Evolutionary conservation across 2,113 vertebrate species (phyloP), one percentile per base, ranked within the genome.

Genomic region (Vulpes lagopus): DNA sequence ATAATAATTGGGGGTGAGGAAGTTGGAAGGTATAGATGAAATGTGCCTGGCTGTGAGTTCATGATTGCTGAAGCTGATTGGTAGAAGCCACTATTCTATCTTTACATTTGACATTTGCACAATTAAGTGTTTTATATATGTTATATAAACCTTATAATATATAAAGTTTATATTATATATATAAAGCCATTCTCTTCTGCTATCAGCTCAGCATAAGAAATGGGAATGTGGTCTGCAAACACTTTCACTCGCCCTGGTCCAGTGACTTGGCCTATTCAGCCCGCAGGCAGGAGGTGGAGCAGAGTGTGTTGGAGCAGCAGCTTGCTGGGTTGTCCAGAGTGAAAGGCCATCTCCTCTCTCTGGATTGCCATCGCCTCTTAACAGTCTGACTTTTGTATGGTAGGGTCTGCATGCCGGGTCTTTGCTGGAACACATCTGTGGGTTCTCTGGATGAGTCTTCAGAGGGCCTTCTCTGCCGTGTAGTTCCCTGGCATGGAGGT

Each of bases 391-490:
- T 5, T n/a, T 14, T 4, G 8, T 11, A 4, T 15, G 20, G 14
- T 49, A 27, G 43, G 35, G 27, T 5, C 32, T 4, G 0, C 0
- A 2, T 3, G 19, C 30, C 5, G 2, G 2, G 3, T n/a, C 43
- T 89, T 55, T 81, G 51, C 11, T 20, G 78, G 0, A 59, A 74
- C 89, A 6, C 22, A 0, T 55, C 51, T 11, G 11, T 60, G 65
- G 3, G 7, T 25, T 85, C 74, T 51, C 16, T 55, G 35, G 11
- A 23, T 0, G 7, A 30, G 1, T 22, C 17, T 59, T 38, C 16
- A 65, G 57, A 53, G 14, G 8, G 1, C 10, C 57, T 67, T 79
- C 32, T 80, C 64, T 65, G 2, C 27, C 9, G 12, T n/a, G 1
- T 11, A 14, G 20, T 19, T 43, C 16, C 11, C 35, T 49, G 30